phyloP scores from a whole-genome alignment of 2,113 vertebrate species.

The Natator depressus region DNA sequence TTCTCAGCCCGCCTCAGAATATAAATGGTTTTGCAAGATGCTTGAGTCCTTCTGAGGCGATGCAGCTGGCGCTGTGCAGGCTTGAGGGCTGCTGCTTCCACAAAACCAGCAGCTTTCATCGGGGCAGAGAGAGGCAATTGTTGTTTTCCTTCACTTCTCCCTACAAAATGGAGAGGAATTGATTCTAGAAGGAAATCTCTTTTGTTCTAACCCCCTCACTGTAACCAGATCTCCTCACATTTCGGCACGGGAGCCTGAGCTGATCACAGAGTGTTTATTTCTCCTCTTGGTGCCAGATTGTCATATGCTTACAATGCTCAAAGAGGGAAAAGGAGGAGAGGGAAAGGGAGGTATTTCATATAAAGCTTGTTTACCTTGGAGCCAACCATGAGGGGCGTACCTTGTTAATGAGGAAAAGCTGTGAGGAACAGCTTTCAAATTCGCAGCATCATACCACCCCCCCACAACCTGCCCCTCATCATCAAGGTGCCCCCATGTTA shows the following conservation, averaged over 20 bases:
- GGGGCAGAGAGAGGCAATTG: not conserved
- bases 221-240: slow-evolving; percentile 61
- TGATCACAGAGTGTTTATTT: slow-evolving; percentile 38
- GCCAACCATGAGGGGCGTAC: not conserved
- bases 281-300: slow-evolving; percentile 46
- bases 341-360: slow-evolving; percentile 22
- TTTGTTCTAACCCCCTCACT: slow-evolving; percentile 59
- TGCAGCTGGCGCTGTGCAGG: not conserved
- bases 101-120: not conserved
- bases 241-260: not conserved
- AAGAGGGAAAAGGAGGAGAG: not conserved
- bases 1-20: not conserved
- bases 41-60: not conserved
- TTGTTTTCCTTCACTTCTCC: not conserved
- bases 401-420: not conserved
- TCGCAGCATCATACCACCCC: not conserved
- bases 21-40: not conserved
- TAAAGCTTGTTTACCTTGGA: slow-evolving; percentile 40
- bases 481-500: not conserved
- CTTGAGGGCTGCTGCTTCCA: not conserved
- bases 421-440: slow-evolving; percentile 3
- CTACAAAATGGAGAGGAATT: slow-evolving; percentile 44
- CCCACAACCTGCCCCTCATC: slow-evolving; percentile 23
- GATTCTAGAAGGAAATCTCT: slow-evolving; percentile 64
- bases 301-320: slow-evolving; percentile 17